These are phyloP conservation scores for Dendroctonus valens DNA, from an alignment of 1,140 invertebrate species.

Conservation along the genomic window DNA sequence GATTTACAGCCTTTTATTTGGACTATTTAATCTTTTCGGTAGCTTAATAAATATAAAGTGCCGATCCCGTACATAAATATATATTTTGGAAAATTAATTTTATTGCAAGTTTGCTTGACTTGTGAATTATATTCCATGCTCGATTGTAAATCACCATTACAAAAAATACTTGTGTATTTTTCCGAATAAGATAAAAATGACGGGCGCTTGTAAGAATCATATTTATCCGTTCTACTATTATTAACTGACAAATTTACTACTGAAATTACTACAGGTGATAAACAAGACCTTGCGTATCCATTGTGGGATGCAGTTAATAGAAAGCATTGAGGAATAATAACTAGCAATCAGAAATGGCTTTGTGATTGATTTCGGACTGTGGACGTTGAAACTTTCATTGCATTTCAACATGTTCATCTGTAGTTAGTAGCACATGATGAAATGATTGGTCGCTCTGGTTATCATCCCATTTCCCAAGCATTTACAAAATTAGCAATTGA, in stretches of 20 bases:
- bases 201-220: no score
- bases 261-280: no score
- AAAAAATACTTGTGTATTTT: no score
- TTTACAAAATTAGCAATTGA: slow-evolving; percentile 4
- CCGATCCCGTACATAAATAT: slow-evolving; percentile 9
- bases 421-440: no score
- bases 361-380: no score
- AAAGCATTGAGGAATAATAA: background rate
- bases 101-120: slow-evolving; percentile 5
- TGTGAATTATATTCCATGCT: background rate
- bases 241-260: background rate
- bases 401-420: no score
- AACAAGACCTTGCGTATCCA: no score
- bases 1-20: slow-evolving; percentile 19
- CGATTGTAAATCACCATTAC: slow-evolving; percentile 4
- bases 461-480: background rate
- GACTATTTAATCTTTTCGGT: slow-evolving; percentile 15
- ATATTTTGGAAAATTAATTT: slow-evolving; percentile 11
- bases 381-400: no score
- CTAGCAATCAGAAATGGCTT: slow-evolving; percentile 2
- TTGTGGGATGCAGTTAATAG: background rate
- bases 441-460: background rate
- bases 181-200: no score
- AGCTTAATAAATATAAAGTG: slow-evolving; percentile 12
- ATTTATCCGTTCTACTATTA: background rate